Percentiles rank a stretch among this genome's conserved stretches.
Conservation (phyloP, 2,797 vertebrate genomes). For the Sebastes elongatus region DNA sequence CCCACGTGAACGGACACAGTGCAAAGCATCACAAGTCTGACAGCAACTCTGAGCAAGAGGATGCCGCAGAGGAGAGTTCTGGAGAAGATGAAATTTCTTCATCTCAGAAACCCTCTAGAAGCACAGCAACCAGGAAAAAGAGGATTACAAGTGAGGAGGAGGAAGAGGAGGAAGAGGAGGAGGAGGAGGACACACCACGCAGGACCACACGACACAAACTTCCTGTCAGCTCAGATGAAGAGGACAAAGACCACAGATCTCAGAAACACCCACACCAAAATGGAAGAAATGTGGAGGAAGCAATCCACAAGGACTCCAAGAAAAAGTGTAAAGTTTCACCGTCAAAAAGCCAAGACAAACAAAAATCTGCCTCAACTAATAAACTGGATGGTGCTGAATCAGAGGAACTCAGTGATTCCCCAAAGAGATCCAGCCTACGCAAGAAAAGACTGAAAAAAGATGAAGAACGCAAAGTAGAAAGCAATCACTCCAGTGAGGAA, state of each 20-base stretch:
- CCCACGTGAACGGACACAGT: constrained; percentile 77
- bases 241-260: constrained; percentile 49
- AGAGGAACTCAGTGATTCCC: constrained; percentile 63
- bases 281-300: constrained; percentile 69
- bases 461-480: constrained; percentile 22
- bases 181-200: constrained; percentile 27
- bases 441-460: constrained; percentile 63
- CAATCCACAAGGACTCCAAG: constrained; percentile 56
- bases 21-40: constrained; percentile 59
- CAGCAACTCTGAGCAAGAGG: constrained; percentile 68
- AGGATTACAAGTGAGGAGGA: constrained; percentile 75
- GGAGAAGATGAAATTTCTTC: constrained; percentile 27
- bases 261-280: constrained; percentile 79
- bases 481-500: constrained; percentile 61
- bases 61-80: constrained; percentile 57
- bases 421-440: constrained; percentile 54
- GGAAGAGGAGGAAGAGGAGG: constrained; percentile 54
- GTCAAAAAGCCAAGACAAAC: constrained; percentile 76
- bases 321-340: constrained; percentile 63
- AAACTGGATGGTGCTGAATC: constrained; percentile 63
- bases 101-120: constrained; percentile 61
- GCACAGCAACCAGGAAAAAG: constrained; percentile 60
- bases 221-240: constrained; percentile 74
- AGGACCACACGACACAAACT: constrained; percentile 51
- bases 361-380: constrained; percentile 70